Evolutionary conservation across 2,113 vertebrate species (phyloP), one percentile per base, ranked within the genome.

Genomic region (Calidris pygmaea): DNA sequence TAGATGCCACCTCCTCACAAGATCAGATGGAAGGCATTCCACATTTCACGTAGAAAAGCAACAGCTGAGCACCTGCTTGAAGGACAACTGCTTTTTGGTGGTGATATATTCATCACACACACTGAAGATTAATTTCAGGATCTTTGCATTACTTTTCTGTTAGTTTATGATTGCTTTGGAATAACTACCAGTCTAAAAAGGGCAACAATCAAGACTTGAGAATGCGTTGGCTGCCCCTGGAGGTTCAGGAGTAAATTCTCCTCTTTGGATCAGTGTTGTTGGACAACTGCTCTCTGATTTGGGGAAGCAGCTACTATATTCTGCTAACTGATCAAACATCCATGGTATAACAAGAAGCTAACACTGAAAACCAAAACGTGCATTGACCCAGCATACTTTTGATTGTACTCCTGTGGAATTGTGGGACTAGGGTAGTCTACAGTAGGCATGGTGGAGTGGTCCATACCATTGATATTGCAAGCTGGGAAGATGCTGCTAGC

Each of bases 401-500:
- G 56, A 52, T 34, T 22, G 6, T 58, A 41, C 7, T 53, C 6
- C 30, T 74, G 43, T 52, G 41, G 53, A 91, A 68, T 6, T 75
- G 12, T 1, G 3, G 62, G 23, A 11, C 52, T 68, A 3, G 32
- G 2, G 19, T 73, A 58, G n/a, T 19, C 17, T 86, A 9, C 47
- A 65, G 18, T 21, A 68, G 43, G 10, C 39, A 21, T 18, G 12
- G 39, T 24, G 32, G n/a, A 45, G 41, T 23, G 29, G 9, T 39
- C 70, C 0, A 1, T 63, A 26, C 2, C 18, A 5, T 43, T 67
- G 43, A 7, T 75, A 24, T 6, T 2, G 1, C 34, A 56, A 65
- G 10, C 18, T 60, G 56, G 41, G 35, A 92, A 79, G 39, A 48
- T 81, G 35, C 11, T 75, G 56, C 35, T 39, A 56, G 43, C 21